A percentile compares a stretch with the other conserved stretches of the same genome.
Conservation (phyloP, 2,113 vertebrate species). For the Columba janthina region DNA sequence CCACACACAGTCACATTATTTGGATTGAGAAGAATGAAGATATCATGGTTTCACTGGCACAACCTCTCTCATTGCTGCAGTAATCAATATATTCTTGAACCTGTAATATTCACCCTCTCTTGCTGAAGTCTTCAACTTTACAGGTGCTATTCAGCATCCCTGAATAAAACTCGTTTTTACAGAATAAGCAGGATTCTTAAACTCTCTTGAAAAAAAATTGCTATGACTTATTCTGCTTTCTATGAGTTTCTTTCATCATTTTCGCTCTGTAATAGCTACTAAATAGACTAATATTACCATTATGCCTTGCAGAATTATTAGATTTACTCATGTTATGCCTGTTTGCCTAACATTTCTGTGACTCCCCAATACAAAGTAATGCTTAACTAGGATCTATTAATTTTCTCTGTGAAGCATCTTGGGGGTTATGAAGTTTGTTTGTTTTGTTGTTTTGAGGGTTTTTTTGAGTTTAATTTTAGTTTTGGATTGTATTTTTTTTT, state of each 20-base stretch:
- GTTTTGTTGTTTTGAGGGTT: background rate
- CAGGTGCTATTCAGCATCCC: background rate
- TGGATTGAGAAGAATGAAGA: background rate
- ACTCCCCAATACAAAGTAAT: background rate
- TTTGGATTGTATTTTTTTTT: background rate
- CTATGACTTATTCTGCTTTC: background rate
- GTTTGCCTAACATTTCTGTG: background rate
- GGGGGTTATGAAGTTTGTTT: background rate
- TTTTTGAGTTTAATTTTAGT: background rate
- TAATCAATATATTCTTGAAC: conserved; percentile 1
- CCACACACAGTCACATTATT: background rate
- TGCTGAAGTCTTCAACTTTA: background rate
- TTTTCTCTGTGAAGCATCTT: background rate
- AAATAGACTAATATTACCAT: background rate
- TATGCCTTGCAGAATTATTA: background rate
- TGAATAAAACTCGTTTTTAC: conserved; percentile 1
- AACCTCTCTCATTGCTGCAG: rapidly evolving
- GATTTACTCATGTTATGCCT: background rate
- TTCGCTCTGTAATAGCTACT: background rate
- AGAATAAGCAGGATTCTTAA: background rate
- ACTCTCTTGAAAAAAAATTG: background rate
- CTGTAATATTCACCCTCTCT: background rate
- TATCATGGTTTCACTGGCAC: background rate
- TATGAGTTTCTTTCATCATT: background rate
- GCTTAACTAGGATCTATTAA: background rate